Percentiles rank a stretch among this genome's conserved stretches.
phyloP scores from a whole-genome alignment of 2,113 vertebrate species.

The Pyxicephalus adspersus region DNA sequence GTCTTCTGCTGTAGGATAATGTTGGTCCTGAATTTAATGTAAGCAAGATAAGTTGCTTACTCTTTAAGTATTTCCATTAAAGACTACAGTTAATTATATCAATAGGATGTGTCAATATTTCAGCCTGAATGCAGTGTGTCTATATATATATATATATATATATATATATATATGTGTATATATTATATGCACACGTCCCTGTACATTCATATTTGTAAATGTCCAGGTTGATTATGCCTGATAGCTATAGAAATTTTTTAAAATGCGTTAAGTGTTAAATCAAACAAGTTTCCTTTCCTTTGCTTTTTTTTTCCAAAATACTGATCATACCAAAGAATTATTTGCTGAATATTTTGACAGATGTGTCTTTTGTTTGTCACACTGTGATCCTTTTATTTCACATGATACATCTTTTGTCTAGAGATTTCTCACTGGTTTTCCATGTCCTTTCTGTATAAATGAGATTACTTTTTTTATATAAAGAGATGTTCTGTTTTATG shows the following conservation, averaged over 20 bases:
- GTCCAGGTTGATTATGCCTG: too few species aligned
- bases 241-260: too few species aligned
- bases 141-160: not conserved
- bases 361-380: constrained; percentile 9
- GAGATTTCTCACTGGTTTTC: constrained; percentile 6
- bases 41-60: not conserved
- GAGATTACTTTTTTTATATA: constrained; percentile 19
- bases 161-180: not conserved
- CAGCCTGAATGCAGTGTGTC: not conserved
- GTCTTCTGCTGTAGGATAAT: not conserved
- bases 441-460: constrained; percentile 10
- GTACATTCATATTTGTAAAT: not conserved
- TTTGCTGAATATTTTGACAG: constrained; percentile 42
- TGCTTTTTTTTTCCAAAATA: not conserved
- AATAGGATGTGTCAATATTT: not conserved
- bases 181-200: not conserved
- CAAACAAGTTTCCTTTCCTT: not conserved
- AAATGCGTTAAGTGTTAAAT: not conserved
- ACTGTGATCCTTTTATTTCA: constrained; percentile 12
- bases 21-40: not conserved
- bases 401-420: constrained; percentile 15
- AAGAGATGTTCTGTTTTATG: constrained; percentile 12
- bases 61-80: constrained; percentile 10
- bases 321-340: constrained; percentile 9
- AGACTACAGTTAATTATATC: not conserved